Conservation (phyloP, 2,113 vertebrate genomes). For the Gymnocephalus cernua region DNA sequence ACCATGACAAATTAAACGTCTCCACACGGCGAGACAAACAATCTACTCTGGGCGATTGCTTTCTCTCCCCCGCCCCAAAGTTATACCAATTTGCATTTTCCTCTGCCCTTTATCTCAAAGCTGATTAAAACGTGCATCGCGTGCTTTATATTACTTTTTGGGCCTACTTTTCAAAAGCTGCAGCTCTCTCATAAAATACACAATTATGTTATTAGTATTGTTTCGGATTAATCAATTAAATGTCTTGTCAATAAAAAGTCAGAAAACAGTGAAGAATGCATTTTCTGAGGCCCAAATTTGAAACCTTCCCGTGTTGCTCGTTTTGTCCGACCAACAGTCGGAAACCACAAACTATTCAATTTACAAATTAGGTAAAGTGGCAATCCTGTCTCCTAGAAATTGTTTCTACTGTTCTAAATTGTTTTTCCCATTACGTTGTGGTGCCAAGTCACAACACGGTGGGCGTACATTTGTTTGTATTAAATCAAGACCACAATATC, state of each 20-base stretch:
- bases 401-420: too few relatives aligned
- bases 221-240: slow-evolving; percentile 14
- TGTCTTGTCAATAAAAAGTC: not conserved
- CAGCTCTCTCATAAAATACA: not conserved
- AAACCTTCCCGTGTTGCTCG: not conserved
- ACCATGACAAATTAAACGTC: slow-evolving; percentile 47
- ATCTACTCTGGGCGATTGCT: slow-evolving; percentile 25
- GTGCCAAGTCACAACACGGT: not conserved
- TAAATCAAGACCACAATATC: not conserved
- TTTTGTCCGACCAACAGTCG: not conserved
- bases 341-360: not conserved
- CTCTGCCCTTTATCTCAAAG: not conserved
- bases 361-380: not conserved
- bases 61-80: not conserved
- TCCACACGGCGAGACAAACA: slow-evolving; percentile 32
- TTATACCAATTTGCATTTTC: slow-evolving; percentile 11
- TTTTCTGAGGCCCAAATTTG: not conserved
- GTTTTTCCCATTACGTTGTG: not conserved
- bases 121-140: slow-evolving; percentile 26
- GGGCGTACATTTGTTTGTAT: not conserved
- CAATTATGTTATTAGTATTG: not conserved
- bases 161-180: slow-evolving; percentile 22
- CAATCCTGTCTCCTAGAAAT: not conserved
- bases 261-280: not conserved
- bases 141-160: slow-evolving; percentile 1